phyloP scores from a whole-genome alignment of 2,113 vertebrate species.

The Circaetus cinerascens region DNA sequence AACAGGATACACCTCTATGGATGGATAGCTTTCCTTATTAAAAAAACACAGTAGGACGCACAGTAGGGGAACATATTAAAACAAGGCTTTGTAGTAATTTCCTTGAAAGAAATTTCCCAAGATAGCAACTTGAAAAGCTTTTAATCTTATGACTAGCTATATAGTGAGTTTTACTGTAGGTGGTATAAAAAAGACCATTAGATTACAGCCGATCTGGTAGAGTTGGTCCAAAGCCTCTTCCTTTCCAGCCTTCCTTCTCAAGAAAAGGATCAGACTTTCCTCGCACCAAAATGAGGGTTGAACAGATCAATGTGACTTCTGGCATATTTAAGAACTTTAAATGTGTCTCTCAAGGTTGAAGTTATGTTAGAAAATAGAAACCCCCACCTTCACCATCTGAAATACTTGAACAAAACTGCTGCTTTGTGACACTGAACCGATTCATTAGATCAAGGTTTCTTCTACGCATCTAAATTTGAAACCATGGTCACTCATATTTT shows the following conservation, averaged over 20 bases:
- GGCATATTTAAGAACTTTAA: not conserved
- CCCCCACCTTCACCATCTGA: not conserved
- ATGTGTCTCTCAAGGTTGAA: not conserved
- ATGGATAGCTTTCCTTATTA: constrained; percentile 98
- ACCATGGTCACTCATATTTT: not conserved
- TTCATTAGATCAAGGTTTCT: not conserved
- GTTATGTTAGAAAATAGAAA: not conserved
- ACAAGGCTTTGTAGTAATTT: constrained; percentile 93
- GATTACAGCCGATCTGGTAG: constrained; percentile 52
- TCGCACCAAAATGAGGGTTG: not conserved
- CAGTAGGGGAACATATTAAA: constrained; percentile 89
- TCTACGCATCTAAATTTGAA: not conserved
- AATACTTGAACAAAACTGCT: not conserved
- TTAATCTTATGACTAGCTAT: constrained; percentile 72
- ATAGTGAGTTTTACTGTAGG: constrained; percentile 59
- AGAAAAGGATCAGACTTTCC: not conserved
- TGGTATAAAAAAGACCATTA: constrained; percentile 67
- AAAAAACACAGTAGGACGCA: constrained; percentile 92
- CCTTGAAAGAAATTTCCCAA: constrained; percentile 85
- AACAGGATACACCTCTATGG: constrained; percentile 98
- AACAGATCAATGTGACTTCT: not conserved
- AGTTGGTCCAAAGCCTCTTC: constrained; percentile 26
- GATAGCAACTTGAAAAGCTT: constrained; percentile 78
- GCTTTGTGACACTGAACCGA: fast-evolving
- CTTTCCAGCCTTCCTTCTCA: not conserved